These are phyloP conservation scores for Smittia aterrima DNA, from an alignment of 2,888 invertebrate genomes.

Conservation along the genomic window DNA sequence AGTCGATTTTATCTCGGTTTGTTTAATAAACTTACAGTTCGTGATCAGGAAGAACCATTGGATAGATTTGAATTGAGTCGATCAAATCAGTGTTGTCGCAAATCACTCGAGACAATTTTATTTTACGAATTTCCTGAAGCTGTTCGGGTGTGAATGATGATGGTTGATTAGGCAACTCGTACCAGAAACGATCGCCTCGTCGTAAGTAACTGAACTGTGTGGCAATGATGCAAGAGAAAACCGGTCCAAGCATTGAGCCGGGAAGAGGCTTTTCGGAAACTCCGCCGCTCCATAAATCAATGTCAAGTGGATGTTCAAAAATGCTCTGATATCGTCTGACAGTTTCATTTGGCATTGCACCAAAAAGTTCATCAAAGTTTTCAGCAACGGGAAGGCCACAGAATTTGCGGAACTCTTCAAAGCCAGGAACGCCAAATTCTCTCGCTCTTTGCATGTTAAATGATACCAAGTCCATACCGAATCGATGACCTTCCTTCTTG, in stretches of 20 bases:
- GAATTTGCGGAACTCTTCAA: constrained; percentile 90
- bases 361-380: constrained; percentile 76
- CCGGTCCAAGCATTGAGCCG: constrained; percentile 90
- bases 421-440: constrained; percentile 87
- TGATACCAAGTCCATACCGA: constrained; percentile 87
- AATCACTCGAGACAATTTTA: constrained; percentile 75
- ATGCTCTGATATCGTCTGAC: constrained; percentile 78
- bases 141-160: constrained; percentile 88
- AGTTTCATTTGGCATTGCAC: constrained; percentile 86
- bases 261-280: constrained; percentile 87
- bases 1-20: background rate
- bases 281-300: constrained; percentile 93
- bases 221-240: constrained; percentile 91
- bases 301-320: constrained; percentile 86
- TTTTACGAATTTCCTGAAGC: constrained; percentile 76
- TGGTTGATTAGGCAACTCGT: constrained; percentile 86
- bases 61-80: constrained; percentile 86
- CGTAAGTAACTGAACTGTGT: constrained; percentile 88
- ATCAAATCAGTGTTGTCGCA: constrained; percentile 92
- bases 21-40: constrained; percentile 72
- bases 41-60: constrained; percentile 89
- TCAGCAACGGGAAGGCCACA: constrained; percentile 79
- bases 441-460: constrained; percentile 92
- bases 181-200: constrained; percentile 93
- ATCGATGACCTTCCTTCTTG: constrained; percentile 71